These are phyloP conservation scores for Carterocephalus palaemon DNA, from an alignment of 2,888 invertebrate genomes.

Conservation along the genomic window DNA sequence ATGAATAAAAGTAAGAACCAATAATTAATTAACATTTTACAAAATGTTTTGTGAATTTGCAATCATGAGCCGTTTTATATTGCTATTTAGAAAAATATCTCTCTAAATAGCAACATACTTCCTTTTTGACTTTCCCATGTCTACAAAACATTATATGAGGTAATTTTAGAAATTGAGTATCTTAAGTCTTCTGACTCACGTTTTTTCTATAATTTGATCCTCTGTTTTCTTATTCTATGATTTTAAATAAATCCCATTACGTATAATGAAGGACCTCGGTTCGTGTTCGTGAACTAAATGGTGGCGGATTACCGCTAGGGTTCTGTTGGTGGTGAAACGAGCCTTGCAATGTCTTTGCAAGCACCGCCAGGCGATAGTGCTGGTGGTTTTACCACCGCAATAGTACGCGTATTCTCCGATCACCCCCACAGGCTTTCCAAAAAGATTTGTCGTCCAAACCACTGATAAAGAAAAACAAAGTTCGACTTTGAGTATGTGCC, in stretches of 20 bases:
- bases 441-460: conserved; percentile 4
- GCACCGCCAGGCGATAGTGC: conserved; percentile 36
- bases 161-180: too few species aligned
- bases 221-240: background rate
- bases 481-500: too few species aligned
- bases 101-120: too few species aligned
- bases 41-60: too few species aligned
- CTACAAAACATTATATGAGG: too few species aligned
- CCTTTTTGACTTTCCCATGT: too few species aligned
- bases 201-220: too few species aligned
- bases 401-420: conserved; percentile 41
- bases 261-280: conserved; percentile 28
- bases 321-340: conserved; percentile 25
- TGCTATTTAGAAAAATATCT: too few species aligned
- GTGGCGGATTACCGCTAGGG: background rate
- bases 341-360: conserved; percentile 35
- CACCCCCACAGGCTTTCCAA: conserved; percentile 34
- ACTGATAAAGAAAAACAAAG: background rate
- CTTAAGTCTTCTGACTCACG: too few species aligned
- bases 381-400: conserved; percentile 29
- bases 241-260: conserved; percentile 25
- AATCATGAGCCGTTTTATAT: too few species aligned
- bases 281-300: conserved; percentile 25
- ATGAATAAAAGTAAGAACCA: too few species aligned
- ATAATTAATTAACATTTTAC: too few species aligned